Conservation (phyloP, 2,888 invertebrate genomes). For the Acronicta aceris region DNA sequence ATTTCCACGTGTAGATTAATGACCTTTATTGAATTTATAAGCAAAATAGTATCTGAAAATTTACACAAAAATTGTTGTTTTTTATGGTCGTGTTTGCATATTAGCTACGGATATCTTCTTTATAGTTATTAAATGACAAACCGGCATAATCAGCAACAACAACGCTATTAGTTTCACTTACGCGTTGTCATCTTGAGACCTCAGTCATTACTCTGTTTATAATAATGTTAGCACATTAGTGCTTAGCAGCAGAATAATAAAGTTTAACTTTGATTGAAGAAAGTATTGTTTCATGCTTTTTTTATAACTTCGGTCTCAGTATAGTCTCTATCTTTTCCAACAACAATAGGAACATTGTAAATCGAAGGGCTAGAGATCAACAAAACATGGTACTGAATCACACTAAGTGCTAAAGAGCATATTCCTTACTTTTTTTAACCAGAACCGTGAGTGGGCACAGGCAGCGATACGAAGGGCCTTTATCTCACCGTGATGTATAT, state of each 20-base stretch:
- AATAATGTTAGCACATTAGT: too few species aligned
- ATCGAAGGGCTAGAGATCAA: constrained; percentile 42
- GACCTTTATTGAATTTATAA: too few species aligned
- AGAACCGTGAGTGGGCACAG: constrained; percentile 73
- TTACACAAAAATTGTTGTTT: too few species aligned
- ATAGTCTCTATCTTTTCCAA: constrained; percentile 17
- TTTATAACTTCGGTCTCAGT: neutral
- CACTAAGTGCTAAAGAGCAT: constrained; percentile 70
- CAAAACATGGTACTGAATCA: constrained; percentile 41
- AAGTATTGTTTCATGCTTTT: neutral
- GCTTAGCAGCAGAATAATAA: neutral
- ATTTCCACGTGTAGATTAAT: too few species aligned
- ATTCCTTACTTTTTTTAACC: constrained; percentile 56
- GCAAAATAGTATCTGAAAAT: too few species aligned
- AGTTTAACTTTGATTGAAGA: neutral
- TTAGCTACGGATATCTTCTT: too few species aligned
- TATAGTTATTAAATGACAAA: too few species aligned
- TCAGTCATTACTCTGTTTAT: too few species aligned
- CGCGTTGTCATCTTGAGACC: too few species aligned
- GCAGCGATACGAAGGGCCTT: constrained; percentile 75
- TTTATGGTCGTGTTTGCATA: too few species aligned
- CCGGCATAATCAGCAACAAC: too few species aligned
- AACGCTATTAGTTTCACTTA: too few species aligned
- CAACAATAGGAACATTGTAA: constrained; percentile 30
- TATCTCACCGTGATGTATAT: constrained; percentile 85